Conservation (phyloP, 2,113 vertebrate species). For the Sterna hirundo region DNA sequence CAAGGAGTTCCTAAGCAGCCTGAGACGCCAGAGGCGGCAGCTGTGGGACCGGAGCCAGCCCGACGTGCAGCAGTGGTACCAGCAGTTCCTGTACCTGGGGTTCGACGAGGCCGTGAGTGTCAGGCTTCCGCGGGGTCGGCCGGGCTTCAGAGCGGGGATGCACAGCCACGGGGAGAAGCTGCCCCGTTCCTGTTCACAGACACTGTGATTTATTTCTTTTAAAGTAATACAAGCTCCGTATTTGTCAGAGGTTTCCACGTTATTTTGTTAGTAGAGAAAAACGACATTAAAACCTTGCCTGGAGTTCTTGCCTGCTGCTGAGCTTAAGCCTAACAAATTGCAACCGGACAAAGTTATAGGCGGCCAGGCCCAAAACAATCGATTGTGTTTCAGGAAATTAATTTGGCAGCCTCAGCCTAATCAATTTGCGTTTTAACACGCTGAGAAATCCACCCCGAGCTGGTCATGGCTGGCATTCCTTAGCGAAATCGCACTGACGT, state of each 20-base stretch:
- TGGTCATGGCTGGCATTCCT: not conserved
- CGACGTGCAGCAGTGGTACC: slow-evolving; percentile 95
- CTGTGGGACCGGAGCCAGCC: slow-evolving; percentile 90
- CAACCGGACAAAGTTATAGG: not conserved
- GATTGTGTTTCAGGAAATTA: not conserved
- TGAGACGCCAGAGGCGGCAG: slow-evolving; percentile 83
- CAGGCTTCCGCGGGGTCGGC: rapidly evolving
- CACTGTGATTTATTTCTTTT: not conserved
- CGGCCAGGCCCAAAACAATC: not conserved
- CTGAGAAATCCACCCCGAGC: not conserved
- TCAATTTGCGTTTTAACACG: not conserved
- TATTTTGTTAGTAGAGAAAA: not conserved
- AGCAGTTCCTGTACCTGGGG: slow-evolving; percentile 92
- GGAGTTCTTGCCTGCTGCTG: not conserved
- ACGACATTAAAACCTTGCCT: not conserved
- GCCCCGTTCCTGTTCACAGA: not conserved
- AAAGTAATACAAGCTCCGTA: not conserved
- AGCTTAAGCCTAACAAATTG: not conserved
- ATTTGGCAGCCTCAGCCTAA: not conserved
- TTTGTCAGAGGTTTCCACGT: not conserved
- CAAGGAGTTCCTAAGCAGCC: slow-evolving; percentile 84
- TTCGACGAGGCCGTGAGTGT: slow-evolving; percentile 88
- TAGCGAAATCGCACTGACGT: not conserved
- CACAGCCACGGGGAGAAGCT: not conserved
- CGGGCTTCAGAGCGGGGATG: not conserved